Conservation (phyloP, 23 tunicate species). For the Ciona savignyi region DNA sequence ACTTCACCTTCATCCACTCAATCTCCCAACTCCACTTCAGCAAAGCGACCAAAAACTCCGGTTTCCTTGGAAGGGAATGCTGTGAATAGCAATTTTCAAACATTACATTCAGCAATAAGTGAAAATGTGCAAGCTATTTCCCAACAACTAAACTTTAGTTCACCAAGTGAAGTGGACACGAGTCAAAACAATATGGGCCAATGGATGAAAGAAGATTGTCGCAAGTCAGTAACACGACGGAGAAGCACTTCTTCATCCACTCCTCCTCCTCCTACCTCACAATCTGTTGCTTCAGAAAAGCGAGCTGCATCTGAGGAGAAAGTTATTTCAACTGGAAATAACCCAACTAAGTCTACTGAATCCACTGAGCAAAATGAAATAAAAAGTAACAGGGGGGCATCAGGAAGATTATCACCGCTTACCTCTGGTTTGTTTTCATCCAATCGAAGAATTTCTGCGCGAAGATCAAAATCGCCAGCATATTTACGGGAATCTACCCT, state of each 20-base stretch:
- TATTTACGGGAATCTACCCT: constrained; percentile 46
- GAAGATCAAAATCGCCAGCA: constrained; percentile 82
- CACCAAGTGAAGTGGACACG: not conserved
- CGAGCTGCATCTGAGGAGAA: constrained; percentile 50
- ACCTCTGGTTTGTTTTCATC: constrained; percentile 27
- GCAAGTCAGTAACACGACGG: constrained; percentile 21
- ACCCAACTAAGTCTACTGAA: not conserved
- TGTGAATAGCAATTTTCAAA: too few species aligned
- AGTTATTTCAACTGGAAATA: not conserved
- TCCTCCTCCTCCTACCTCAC: constrained; percentile 14
- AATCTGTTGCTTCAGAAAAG: constrained; percentile 4
- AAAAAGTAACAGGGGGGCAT: not conserved
- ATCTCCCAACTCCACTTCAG: constrained; percentile 2
- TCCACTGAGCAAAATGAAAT: not conserved
- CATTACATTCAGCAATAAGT: not conserved
- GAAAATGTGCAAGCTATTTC: not conserved
- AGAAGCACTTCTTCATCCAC: constrained; percentile 51
- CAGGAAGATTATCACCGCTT: constrained; percentile 22
- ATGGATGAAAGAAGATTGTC: not conserved
- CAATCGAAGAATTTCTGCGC: constrained; percentile 47
- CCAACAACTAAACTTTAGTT: constrained; percentile 8
- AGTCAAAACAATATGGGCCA: too few species aligned
- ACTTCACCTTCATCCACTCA: not conserved
- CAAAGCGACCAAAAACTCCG: constrained; percentile 38
- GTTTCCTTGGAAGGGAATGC: not conserved